phyloP scores from a whole-genome alignment of 2,888 invertebrate species.

The Chrysomela aeneicollis region DNA sequence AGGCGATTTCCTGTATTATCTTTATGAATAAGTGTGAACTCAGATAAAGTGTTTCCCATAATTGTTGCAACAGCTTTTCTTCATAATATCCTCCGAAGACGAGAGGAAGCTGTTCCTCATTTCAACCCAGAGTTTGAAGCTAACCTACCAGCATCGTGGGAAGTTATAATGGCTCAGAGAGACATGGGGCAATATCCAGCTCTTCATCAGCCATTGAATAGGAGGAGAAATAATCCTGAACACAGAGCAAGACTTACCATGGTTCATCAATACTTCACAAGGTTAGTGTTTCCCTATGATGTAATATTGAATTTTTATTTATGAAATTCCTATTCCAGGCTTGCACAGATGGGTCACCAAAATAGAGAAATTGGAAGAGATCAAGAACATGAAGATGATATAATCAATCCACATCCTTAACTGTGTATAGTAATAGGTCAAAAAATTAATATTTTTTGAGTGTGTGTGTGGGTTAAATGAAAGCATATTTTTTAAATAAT shows the following conservation, averaged over 20 bases:
- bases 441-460: not conserved
- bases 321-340: not conserved
- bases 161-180: conserved; percentile 20
- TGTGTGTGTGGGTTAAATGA: not conserved
- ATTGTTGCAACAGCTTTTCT: conserved; percentile 38
- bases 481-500: not conserved
- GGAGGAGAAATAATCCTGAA: conserved; percentile 1
- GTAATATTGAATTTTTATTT: not conserved
- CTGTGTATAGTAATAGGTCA: not conserved
- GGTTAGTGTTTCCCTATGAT: not conserved
- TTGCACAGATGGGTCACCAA: not conserved
- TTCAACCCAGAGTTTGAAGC: conserved; percentile 7
- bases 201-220: not conserved
- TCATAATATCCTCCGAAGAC: conserved; percentile 34
- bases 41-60: conserved; percentile 35
- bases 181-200: conserved; percentile 13
- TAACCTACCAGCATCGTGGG: conserved; percentile 10
- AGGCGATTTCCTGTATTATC: conserved; percentile 48
- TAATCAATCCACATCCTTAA: not conserved
- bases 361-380: not conserved
- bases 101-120: conserved; percentile 15
- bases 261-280: not conserved
- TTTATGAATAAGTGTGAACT: conserved; percentile 43
- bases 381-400: not conserved
- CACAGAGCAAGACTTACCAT: not conserved